Evolutionary conservation across 1,140 invertebrate species (phyloP), one percentile per base, ranked within the genome.

Genomic region (Trinorchestia longiramus): DNA sequence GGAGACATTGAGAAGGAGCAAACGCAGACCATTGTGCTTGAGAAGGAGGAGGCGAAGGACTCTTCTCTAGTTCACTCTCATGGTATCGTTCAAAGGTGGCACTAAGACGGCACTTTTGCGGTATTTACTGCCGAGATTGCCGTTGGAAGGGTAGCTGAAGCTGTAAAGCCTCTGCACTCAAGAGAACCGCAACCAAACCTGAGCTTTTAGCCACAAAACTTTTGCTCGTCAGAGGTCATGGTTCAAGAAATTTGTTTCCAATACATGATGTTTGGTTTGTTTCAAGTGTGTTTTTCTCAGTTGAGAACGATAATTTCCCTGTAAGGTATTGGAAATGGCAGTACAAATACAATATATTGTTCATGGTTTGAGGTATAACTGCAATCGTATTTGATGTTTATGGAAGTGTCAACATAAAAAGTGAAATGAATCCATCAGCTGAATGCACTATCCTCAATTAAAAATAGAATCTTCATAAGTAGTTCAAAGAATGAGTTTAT

Each of bases 71-170:
- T 90, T 90, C 43, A 43, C 88, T 42, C 41, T 43, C n/a, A 90
- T 43, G 88, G 88, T 90, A 43, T 90, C 88, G 88, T 90, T 90
- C 88, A 90, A 90, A 90, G 41, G 41, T 43, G 43, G 88, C 88
- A 90, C 88, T 90, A 90, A 90, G 88, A 41, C 43, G 4, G 88
- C 88, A 41, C 88, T 90, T 90, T 90, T 90, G 88, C 43, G 43
- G 88, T 90, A 90, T 90, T 90, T 90, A 90, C 62, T 77, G 62
- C 62, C 62, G 62, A 77, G 62, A 77, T 77, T 77, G 62, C 62
- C 62, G 62, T 28, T 77, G 62, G 62, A 1, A 77, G 15, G 62
- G 62, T 77, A 77, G 62, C 62, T 23, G 11, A 3, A 11, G 28
- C 62, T 77, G 11, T 36, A 77, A 77, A 77, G 62, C 62, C 36